Percentiles rank a stretch among this genome's conserved stretches.
These are phyloP conservation scores for Mystacornis crossleyi DNA, from an alignment of 2,113 vertebrate genomes.

Conservation along the genomic window DNA sequence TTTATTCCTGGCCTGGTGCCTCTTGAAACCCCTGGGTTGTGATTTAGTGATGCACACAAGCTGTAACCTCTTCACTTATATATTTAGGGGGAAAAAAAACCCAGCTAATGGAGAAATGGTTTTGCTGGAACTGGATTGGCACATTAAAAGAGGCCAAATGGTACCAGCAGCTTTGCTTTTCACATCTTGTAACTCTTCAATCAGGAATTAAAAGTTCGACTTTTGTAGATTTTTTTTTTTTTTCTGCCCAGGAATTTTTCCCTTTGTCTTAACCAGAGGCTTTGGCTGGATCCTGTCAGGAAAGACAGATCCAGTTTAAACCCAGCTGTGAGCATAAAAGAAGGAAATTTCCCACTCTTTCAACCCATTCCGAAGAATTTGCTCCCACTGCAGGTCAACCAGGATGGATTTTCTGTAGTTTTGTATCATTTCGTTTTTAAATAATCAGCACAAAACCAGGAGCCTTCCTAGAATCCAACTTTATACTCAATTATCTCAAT, in stretches of 20 bases:
- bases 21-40: neutral
- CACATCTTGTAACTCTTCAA: neutral
- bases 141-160: neutral
- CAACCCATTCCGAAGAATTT: neutral
- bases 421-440: neutral
- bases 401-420: neutral
- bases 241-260: neutral
- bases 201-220: neutral
- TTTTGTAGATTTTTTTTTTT: neutral
- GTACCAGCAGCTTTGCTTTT: neutral
- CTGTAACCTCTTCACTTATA: neutral
- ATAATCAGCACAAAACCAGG: neutral
- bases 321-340: neutral
- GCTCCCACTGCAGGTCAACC: neutral
- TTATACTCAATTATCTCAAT: accelerated
- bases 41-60: neutral
- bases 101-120: neutral
- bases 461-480: neutral
- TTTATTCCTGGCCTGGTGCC: neutral
- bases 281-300: neutral
- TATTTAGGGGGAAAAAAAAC: neutral
- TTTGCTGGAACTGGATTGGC: neutral
- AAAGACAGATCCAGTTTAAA: neutral
- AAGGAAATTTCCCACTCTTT: neutral
- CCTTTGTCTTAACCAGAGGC: neutral